A percentile compares a stretch with the other conserved stretches of the same genome.
Conservation (phyloP, 2,113 vertebrate genomes). For the Protomyctophum bolini region DNA sequence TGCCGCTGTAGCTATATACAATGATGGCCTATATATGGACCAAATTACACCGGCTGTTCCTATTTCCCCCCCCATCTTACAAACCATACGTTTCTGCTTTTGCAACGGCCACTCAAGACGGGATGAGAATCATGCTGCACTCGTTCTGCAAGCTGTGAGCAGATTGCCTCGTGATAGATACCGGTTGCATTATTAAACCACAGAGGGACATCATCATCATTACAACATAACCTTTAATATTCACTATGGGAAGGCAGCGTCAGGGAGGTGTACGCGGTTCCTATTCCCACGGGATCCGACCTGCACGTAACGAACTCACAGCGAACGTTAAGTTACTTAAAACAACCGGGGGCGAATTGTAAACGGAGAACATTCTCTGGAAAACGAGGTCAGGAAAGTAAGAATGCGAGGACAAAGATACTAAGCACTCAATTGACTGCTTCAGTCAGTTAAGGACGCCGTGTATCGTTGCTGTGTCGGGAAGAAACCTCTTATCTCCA, state of each 20-base stretch:
- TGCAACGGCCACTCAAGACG: constrained; percentile 41
- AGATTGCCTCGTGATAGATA: constrained; percentile 51
- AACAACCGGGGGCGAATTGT: constrained; percentile 18
- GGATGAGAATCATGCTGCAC: constrained; percentile 35
- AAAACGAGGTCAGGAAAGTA: constrained; percentile 7
- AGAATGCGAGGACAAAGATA: not conserved
- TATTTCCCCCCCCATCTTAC: constrained; percentile 48
- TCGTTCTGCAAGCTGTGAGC: constrained; percentile 39
- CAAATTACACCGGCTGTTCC: constrained; percentile 61
- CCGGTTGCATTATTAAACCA: constrained; percentile 16
- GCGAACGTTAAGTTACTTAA: constrained; percentile 25
- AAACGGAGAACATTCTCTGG: constrained; percentile 18
- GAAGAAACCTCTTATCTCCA: not conserved
- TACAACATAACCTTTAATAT: constrained; percentile 40
- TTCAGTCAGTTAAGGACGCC: constrained; percentile 5
- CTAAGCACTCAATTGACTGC: constrained; percentile 11
- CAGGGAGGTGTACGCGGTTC: constrained; percentile 22
- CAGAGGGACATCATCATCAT: constrained; percentile 32
- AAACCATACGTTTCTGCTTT: constrained; percentile 56
- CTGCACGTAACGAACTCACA: too few species aligned
- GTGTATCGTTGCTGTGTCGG: not conserved
- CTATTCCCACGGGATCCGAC: constrained; percentile 13
- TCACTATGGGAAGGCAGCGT: constrained; percentile 12
- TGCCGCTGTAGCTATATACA: constrained; percentile 52
- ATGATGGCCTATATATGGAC: constrained; percentile 50